Evolutionary conservation across 64 coral and sea anemone genomes (phyloP).

Genomic region (Montipora cactus): DNA sequence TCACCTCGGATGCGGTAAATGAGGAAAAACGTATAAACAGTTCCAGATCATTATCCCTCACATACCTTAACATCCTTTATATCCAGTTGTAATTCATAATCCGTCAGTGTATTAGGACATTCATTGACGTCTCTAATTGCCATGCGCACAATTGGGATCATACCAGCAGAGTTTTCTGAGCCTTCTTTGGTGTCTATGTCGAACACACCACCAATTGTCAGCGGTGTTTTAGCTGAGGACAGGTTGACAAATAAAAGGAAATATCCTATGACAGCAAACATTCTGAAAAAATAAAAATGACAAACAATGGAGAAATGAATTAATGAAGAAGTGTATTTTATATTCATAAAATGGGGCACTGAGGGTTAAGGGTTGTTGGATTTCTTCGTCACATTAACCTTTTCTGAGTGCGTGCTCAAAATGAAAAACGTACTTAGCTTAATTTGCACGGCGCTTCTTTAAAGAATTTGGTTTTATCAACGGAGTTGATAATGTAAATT

Average conservation of each 20-base stretch:
- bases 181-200: conserved; percentile 60
- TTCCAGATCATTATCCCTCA: neutral
- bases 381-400: too few species aligned
- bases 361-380: too few species aligned
- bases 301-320: neutral
- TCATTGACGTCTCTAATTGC: conserved; percentile 73
- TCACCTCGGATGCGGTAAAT: too few species aligned
- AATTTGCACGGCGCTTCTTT: too few species aligned
- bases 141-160: conserved; percentile 80
- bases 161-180: conserved; percentile 66
- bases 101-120: conserved; percentile 58
- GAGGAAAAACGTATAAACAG: too few species aligned
- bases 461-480: too few species aligned
- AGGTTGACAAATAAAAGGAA: neutral
- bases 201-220: conserved; percentile 77
- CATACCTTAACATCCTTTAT: conserved; percentile 81
- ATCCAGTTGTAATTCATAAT: conserved; percentile 72
- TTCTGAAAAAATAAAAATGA: neutral
- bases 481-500: too few species aligned
- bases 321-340: neutral
- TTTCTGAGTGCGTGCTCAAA: too few species aligned
- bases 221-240: conserved; percentile 24
- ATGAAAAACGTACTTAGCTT: too few species aligned
- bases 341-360: too few species aligned
- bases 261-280: neutral